phyloP scores from a whole-genome alignment of 2,797 vertebrate genomes.

The Oreonectes daqikongensis region DNA sequence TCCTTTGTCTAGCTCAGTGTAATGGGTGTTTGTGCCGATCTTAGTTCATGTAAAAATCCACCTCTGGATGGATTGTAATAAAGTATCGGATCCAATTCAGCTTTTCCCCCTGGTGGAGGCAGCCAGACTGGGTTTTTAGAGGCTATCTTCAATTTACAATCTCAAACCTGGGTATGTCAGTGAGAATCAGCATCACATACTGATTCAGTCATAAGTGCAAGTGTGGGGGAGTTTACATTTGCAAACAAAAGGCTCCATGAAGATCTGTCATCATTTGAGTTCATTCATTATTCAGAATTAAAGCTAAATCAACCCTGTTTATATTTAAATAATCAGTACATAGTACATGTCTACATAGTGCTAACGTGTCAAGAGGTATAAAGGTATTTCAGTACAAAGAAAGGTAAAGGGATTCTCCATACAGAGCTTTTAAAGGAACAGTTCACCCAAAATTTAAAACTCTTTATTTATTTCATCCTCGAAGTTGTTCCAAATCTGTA shows the following conservation, averaged over 20 bases:
- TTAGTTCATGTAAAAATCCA: background rate
- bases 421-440: slow-evolving; percentile 48
- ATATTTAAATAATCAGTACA: background rate
- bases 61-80: background rate
- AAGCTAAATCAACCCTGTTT: slow-evolving; percentile 25
- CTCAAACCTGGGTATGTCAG: background rate
- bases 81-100: slow-evolving; percentile 7
- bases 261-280: background rate
- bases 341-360: slow-evolving; percentile 25
- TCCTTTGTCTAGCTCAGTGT: background rate
- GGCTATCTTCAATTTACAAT: background rate
- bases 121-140: slow-evolving; percentile 5
- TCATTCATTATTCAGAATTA: slow-evolving; percentile 6
- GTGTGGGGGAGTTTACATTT: slow-evolving; percentile 44
- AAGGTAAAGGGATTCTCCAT: slow-evolving; percentile 27
- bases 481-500: too few species aligned
- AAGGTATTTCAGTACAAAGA: slow-evolving; percentile 33
- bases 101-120: slow-evolving; percentile 7
- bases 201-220: background rate
- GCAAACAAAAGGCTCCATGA: slow-evolving; percentile 42
- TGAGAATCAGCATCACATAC: background rate
- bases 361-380: slow-evolving; percentile 38
- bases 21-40: background rate
- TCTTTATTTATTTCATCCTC: too few species aligned
- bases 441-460: too few species aligned